Conservation (phyloP, 2,888 invertebrate species). For the Osmoderma eremita region DNA sequence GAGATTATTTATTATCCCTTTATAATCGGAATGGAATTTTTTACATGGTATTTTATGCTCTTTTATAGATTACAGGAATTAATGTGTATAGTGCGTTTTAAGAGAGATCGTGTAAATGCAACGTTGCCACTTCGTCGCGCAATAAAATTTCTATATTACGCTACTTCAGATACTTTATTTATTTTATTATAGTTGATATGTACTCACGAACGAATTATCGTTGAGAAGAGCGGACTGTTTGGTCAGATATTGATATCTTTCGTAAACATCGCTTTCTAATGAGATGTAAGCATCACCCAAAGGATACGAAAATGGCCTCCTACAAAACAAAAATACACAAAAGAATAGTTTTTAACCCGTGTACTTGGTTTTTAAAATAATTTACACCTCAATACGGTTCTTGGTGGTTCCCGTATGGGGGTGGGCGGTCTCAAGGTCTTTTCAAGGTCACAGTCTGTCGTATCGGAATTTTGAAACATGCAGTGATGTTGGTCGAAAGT, state of each 20-base stretch:
- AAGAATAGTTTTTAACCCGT: not conserved
- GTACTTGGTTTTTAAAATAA: not conserved
- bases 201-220: constrained; percentile 54
- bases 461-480: constrained; percentile 59
- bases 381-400: constrained; percentile 44
- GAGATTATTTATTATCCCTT: too few relatives aligned
- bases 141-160: not conserved
- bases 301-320: constrained; percentile 50
- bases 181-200: not conserved
- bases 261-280: constrained; percentile 46
- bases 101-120: too few relatives aligned
- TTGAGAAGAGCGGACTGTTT: constrained; percentile 47
- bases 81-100: too few relatives aligned
- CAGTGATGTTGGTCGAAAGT: constrained; percentile 50
- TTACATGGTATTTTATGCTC: too few relatives aligned
- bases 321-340: constrained; percentile 37
- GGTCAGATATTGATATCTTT: constrained; percentile 48
- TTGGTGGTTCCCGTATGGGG: constrained; percentile 39
- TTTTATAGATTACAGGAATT: too few relatives aligned
- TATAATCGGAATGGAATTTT: too few relatives aligned
- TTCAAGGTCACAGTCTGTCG: constrained; percentile 54
- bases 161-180: too few relatives aligned
- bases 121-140: too few relatives aligned
- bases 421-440: constrained; percentile 31
- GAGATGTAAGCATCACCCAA: constrained; percentile 47